phyloP scores from a whole-genome alignment of 1,140 invertebrate genomes.

The Brachionus calyciflorus region DNA sequence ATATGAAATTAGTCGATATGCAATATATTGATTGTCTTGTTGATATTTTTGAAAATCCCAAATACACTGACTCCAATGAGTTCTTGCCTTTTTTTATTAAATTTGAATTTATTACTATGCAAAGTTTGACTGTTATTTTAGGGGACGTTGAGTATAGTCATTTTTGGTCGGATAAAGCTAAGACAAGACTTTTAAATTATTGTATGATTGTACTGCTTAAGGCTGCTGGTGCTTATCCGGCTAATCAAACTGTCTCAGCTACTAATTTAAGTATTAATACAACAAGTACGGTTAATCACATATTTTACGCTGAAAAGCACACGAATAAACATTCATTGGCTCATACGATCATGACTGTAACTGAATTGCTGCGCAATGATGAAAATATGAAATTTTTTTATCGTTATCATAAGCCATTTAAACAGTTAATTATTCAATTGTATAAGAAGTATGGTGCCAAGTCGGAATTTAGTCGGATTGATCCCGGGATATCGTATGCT shows the following conservation, averaged over 20 bases:
- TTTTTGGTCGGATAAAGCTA: slow-evolving; percentile 32
- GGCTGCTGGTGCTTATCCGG: not conserved
- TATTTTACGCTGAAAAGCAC: slow-evolving; percentile 25
- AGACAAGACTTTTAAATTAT: slow-evolving; percentile 6
- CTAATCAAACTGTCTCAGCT: not conserved
- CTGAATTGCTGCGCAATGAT: slow-evolving; percentile 21
- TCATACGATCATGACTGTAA: slow-evolving; percentile 18
- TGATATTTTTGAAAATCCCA: not conserved
- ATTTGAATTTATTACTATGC: slow-evolving; percentile 39
- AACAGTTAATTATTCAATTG: slow-evolving; percentile 22
- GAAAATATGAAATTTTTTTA: slow-evolving; percentile 42
- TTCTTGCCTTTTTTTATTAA: slow-evolving; percentile 34
- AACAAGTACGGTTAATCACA: slow-evolving; percentile 8
- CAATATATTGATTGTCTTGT: slow-evolving; percentile 36
- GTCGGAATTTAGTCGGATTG: not conserved
- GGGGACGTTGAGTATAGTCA: not conserved
- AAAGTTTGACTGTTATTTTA: slow-evolving; percentile 30
- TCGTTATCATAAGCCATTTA: slow-evolving; percentile 39
- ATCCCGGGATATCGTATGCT: slow-evolving; percentile 18
- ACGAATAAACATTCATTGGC: slow-evolving; percentile 16
- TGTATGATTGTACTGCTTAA: slow-evolving; percentile 26
- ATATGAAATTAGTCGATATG: slow-evolving; percentile 13
- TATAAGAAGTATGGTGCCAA: slow-evolving; percentile 41
- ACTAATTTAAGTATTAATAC: not conserved
- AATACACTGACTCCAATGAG: not conserved